These are phyloP conservation scores for Falco columbarius DNA, from an alignment of 2,797 vertebrate genomes.

Conservation along the genomic window DNA sequence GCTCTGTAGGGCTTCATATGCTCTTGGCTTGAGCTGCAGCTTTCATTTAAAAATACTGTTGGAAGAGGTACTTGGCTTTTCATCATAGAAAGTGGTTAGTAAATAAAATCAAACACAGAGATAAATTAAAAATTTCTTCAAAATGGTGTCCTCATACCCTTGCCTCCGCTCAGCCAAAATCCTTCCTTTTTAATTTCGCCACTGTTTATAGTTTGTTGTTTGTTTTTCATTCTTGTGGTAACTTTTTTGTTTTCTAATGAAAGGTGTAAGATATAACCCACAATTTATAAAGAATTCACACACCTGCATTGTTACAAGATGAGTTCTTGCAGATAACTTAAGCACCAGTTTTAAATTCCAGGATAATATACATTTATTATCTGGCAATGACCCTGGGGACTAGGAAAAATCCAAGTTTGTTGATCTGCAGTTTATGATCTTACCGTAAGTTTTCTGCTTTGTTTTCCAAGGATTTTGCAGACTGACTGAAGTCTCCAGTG, in stretches of 20 bases:
- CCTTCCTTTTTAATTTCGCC: not conserved
- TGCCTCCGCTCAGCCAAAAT: not conserved
- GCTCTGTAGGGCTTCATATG: accelerated
- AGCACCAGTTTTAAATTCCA: not conserved
- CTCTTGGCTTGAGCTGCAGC: not conserved
- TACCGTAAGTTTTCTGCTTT: not conserved
- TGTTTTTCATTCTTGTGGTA: not conserved
- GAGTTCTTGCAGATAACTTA: not conserved
- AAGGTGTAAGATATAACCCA: not conserved
- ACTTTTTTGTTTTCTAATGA: slow-evolving; percentile 1
- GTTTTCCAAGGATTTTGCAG: not conserved
- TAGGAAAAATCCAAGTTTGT: not conserved
- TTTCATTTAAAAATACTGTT: not conserved
- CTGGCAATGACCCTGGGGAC: not conserved
- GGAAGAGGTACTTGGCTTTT: not conserved
- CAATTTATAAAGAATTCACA: slow-evolving; percentile 6
- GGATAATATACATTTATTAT: not conserved
- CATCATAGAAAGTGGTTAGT: not conserved
- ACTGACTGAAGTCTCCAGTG: not conserved
- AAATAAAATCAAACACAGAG: not conserved
- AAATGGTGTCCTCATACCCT: not conserved
- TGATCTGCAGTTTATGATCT: not conserved
- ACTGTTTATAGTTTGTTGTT: not conserved
- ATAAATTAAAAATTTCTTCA: not conserved
- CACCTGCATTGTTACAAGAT: slow-evolving; percentile 9